These are phyloP conservation scores for Omphaloscelis lunosa DNA, from an alignment of 2,888 invertebrate species.

Conservation along the genomic window DNA sequence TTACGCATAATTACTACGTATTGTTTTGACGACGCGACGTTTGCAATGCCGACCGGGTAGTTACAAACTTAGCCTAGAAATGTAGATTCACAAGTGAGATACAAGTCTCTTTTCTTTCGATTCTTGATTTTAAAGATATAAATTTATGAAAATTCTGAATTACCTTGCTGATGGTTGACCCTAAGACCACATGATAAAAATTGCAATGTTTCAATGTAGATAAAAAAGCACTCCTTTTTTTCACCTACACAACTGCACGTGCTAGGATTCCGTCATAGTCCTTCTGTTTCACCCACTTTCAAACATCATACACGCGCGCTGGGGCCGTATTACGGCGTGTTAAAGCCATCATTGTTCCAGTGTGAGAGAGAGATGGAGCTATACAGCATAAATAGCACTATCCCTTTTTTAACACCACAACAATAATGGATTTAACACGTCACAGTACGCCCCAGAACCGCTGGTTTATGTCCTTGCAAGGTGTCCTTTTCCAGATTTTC, in stretches of 20 bases:
- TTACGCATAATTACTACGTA: conserved; percentile 28
- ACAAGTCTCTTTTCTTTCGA: not conserved
- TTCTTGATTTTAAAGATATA: not conserved
- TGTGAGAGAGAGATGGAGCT: too few relatives aligned
- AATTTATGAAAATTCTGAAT: not conserved
- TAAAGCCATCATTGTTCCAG: too few relatives aligned
- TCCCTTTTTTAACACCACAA: too few relatives aligned
- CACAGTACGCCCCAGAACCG: too few relatives aligned
- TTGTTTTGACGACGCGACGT: conserved; percentile 15
- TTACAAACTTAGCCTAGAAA: conserved; percentile 9
- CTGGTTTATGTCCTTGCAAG: not conserved
- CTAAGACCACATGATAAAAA: not conserved
- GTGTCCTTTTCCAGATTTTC: not conserved
- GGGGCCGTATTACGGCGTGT: too few relatives aligned
- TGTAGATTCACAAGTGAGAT: not conserved
- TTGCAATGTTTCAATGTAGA: not conserved
- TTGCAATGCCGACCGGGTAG: not conserved
- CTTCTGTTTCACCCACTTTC: not conserved
- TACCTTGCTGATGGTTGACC: not conserved
- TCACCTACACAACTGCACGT: not conserved
- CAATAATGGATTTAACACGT: too few relatives aligned
- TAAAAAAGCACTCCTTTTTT: not conserved
- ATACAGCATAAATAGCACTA: too few relatives aligned
- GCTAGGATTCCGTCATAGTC: not conserved
- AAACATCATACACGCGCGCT: not conserved